Percentiles rank a stretch among this genome's conserved stretches.
Evolutionary conservation across 2,888 invertebrate species (phyloP).

Genomic region (Noctua comes): DNA sequence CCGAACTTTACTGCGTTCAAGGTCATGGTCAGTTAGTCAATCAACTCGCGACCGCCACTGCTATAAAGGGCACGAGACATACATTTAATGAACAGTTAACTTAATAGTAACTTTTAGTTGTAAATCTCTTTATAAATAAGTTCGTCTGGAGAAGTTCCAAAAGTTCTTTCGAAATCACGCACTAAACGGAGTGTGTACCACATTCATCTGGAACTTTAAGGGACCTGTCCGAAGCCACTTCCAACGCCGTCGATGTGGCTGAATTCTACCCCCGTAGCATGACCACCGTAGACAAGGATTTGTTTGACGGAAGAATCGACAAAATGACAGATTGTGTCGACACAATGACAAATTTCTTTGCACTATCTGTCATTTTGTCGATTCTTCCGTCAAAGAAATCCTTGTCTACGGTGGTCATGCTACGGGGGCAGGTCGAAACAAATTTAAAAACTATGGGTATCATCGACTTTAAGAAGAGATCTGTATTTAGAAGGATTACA

Average conservation of each 20-base stretch:
- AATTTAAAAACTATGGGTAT: too few relatives aligned
- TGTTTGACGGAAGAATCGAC: too few relatives aligned
- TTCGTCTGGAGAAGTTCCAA: background rate
- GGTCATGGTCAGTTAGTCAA: conserved; percentile 27
- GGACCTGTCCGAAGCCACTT: too few relatives aligned
- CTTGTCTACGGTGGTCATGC: too few relatives aligned
- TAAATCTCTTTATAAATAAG: background rate
- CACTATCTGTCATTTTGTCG: too few relatives aligned
- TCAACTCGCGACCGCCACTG: conserved; percentile 2
- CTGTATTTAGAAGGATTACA: background rate
- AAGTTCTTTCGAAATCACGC: background rate
- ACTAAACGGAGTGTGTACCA: background rate
- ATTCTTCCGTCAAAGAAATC: too few relatives aligned
- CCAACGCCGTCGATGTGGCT: too few relatives aligned
- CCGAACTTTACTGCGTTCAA: conserved; percentile 21
- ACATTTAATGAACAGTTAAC: conserved; percentile 6
- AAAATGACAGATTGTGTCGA: too few relatives aligned
- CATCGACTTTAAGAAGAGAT: background rate
- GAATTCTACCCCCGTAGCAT: too few relatives aligned
- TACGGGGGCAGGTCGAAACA: too few relatives aligned
- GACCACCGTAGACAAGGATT: too few relatives aligned
- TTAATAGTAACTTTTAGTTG: background rate
- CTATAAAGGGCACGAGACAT: conserved; percentile 31
- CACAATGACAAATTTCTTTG: too few relatives aligned
- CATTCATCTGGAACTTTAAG: background rate